These are phyloP conservation scores for Margarornis squamiger DNA, from an alignment of 2,797 vertebrate species.

Conservation along the genomic window DNA sequence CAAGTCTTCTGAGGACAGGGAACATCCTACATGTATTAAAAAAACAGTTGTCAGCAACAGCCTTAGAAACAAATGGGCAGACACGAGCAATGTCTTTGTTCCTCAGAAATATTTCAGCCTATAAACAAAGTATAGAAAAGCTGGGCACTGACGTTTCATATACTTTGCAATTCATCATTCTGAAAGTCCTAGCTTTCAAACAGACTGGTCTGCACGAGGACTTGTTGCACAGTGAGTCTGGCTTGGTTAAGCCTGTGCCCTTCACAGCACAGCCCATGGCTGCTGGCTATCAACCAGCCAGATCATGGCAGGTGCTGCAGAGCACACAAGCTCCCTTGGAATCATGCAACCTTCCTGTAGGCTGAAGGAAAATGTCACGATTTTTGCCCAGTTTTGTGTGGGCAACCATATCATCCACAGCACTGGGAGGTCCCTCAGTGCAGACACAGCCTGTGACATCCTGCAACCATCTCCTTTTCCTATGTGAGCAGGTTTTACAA, in stretches of 20 bases:
- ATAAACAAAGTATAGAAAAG: neutral
- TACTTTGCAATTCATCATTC: neutral
- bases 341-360: neutral
- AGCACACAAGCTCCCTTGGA: neutral
- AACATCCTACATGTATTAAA: neutral
- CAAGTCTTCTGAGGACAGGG: neutral
- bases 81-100: rapidly evolving
- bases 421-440: neutral
- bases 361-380: rapidly evolving
- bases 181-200: neutral
- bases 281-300: neutral
- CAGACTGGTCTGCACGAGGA: neutral
- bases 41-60: neutral
- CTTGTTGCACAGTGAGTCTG: neutral
- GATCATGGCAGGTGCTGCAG: neutral
- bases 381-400: neutral
- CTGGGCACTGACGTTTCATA: neutral
- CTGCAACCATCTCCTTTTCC: neutral
- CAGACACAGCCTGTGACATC: neutral
- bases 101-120: neutral
- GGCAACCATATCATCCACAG: neutral
- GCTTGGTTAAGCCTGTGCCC: neutral
- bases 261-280: neutral
- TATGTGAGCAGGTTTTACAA: neutral
- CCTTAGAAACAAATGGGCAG: neutral